A percentile compares a stretch with the other conserved stretches of the same genome.
These are phyloP conservation scores for Amblyjoppa proteus DNA, from an alignment of 2,888 invertebrate species.

Conservation along the genomic window DNA sequence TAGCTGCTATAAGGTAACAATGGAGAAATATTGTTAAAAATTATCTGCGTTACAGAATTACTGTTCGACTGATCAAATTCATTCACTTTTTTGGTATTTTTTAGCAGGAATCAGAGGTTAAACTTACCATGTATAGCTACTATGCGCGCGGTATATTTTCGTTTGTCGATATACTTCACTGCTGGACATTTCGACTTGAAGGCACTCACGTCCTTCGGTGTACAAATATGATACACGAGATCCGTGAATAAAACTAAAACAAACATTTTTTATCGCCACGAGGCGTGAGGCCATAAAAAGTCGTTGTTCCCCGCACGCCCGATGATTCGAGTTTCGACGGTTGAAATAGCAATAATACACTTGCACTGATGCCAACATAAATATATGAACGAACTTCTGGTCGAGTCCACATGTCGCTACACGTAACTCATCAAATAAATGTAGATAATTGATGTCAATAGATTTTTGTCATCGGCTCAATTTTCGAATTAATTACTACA, in stretches of 20 bases:
- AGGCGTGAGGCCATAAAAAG: neutral
- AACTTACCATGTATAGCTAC: conserved; percentile 13
- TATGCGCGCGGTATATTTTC: conserved; percentile 7
- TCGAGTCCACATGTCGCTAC: neutral
- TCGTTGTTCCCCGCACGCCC: neutral
- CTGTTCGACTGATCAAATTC: too few species aligned
- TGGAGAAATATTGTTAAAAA: too few species aligned
- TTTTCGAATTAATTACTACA: neutral
- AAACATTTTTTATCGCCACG: neutral
- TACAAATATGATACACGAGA: neutral
- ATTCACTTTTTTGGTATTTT: too few species aligned
- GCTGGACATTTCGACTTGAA: conserved; percentile 3
- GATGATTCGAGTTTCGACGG: neutral
- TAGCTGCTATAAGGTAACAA: too few species aligned
- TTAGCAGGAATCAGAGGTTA: neutral
- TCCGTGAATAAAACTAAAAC: neutral
- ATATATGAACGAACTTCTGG: neutral
- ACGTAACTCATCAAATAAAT: neutral
- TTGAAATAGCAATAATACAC: neutral
- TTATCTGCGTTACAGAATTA: too few species aligned
- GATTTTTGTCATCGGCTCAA: neutral
- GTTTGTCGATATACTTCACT: neutral
- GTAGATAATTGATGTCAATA: too few species aligned
- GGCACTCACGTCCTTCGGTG: neutral
- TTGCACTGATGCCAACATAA: neutral